A percentile compares a stretch with the other conserved stretches of the same genome.
Conservation (phyloP, 2,797 vertebrate species). For the Graptemys geographica region DNA sequence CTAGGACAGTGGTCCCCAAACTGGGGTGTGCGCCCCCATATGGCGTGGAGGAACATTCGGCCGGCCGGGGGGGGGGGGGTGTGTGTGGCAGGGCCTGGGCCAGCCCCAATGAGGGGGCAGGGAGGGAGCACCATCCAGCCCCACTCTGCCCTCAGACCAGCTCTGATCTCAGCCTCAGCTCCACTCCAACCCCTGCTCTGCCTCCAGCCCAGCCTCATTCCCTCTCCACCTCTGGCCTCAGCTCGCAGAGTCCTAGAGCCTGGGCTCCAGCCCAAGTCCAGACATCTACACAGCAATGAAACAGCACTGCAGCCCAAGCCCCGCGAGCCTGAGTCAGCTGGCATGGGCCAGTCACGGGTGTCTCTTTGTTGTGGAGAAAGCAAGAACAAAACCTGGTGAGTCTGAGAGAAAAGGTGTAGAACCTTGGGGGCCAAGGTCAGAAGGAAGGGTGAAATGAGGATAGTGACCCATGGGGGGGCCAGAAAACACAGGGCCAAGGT, state of each 20-base stretch:
- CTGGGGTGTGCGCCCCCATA: too few relatives aligned
- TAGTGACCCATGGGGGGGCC: neutral
- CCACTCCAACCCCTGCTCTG: too few relatives aligned
- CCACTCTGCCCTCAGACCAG: too few relatives aligned
- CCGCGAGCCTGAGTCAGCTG: neutral
- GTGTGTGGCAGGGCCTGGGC: too few relatives aligned
- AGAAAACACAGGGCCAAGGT: neutral
- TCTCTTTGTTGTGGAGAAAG: neutral
- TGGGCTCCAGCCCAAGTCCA: neutral
- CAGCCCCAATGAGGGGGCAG: too few relatives aligned
- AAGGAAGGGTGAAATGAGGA: neutral
- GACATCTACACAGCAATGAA: neutral
- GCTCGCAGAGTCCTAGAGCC: neutral
- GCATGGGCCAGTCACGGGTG: neutral
- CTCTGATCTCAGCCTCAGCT: too few relatives aligned
- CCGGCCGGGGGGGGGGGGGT: too few relatives aligned
- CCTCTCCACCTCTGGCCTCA: too few relatives aligned
- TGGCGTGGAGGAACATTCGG: too few relatives aligned
- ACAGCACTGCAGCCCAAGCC: neutral
- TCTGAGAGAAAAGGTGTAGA: neutral
- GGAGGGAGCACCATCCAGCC: too few relatives aligned
- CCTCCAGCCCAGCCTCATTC: too few relatives aligned
- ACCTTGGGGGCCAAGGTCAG: neutral
- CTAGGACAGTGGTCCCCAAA: too few relatives aligned
- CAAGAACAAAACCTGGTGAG: neutral